Conservation (phyloP, 1,140 invertebrate species). For the Magallana ariakensis region DNA sequence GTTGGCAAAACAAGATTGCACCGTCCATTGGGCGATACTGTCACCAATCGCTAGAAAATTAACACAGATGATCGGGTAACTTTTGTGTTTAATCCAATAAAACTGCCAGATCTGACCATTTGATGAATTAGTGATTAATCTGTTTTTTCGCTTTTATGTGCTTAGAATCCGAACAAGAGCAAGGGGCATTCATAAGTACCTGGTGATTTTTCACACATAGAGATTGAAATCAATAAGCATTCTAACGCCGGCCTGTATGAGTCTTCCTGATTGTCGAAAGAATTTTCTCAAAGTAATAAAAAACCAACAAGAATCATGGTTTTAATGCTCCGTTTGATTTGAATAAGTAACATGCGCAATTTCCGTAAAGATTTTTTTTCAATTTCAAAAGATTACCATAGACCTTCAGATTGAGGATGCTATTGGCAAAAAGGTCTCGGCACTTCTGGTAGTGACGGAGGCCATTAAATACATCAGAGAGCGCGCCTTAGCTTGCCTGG, state of each 20-base stretch:
- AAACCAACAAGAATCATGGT: background rate
- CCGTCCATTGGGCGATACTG: background rate
- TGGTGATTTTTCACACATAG: constrained; percentile 9
- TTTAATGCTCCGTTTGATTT: constrained; percentile 18
- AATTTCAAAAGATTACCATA: background rate
- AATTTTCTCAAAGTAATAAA: constrained; percentile 1
- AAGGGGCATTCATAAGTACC: background rate
- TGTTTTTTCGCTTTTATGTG: background rate
- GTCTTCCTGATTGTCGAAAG: background rate
- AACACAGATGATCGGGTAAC: constrained; percentile 14
- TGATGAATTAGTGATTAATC: constrained; percentile 26
- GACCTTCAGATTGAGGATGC: constrained; percentile 19
- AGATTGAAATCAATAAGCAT: background rate
- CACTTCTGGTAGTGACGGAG: constrained; percentile 22
- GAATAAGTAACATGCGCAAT: constrained; percentile 5
- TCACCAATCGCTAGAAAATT: constrained; percentile 18
- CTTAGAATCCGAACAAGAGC: background rate
- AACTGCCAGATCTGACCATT: constrained; percentile 2
- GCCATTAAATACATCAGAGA: constrained; percentile 25
- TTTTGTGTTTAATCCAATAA: background rate
- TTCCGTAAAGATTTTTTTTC: constrained; percentile 7
- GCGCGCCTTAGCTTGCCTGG: background rate
- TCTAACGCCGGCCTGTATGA: background rate
- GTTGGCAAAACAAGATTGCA: background rate
- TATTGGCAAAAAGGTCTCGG: constrained; percentile 1